Evolutionary conservation across 2,888 invertebrate genomes (phyloP), one percentile per base, ranked within the genome.

Genomic region (Maniola hyperantus): DNA sequence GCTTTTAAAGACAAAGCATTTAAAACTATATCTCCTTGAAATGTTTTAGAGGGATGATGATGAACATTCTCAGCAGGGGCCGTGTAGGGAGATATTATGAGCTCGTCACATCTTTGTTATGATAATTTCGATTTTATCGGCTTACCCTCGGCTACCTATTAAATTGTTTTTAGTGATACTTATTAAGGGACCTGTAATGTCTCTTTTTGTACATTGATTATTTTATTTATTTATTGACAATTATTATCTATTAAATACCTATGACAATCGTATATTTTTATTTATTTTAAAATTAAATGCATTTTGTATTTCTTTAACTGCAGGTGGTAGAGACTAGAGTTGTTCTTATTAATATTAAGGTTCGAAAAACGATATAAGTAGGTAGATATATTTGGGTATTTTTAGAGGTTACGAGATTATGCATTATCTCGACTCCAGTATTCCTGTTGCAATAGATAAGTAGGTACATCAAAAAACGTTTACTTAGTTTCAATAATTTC

Each of bases 51-150:
- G 44, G 26, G n/a, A 59, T 48, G 48, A 59, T 34, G 11, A 18
- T 53, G 6, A n/a, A 20, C 26, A 1, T 42, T 39, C 62, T 20
- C 82, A 77, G 80, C 78, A 72, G 81, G 83, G 69, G 70, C 69
- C 65, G 34, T 69, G 74, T 74, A 75, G 70, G 66, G 36, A 58
- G 64, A 71, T 72, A 74, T 72, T 74, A 74, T 75, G 73, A 77
- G 68, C 75, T 80, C 80, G 75, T 78, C 77, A 77, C 77, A 71
- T 77, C 78, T 78, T 81, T 81, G 79, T 83, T 76, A 81, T 77
- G 78, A 71, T 76, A 77, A 81, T 72, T 69, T 61, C 53, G 71
- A 71, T 71, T 66, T 65, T 71, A 71, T 71, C 69, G 46, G 58
- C n/a, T 51, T 51, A 67, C 66, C 69, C 62, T 68, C 59, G 50